phyloP scores from a whole-genome alignment of 2,888 invertebrate genomes.

The Orchesellides sinensis region DNA sequence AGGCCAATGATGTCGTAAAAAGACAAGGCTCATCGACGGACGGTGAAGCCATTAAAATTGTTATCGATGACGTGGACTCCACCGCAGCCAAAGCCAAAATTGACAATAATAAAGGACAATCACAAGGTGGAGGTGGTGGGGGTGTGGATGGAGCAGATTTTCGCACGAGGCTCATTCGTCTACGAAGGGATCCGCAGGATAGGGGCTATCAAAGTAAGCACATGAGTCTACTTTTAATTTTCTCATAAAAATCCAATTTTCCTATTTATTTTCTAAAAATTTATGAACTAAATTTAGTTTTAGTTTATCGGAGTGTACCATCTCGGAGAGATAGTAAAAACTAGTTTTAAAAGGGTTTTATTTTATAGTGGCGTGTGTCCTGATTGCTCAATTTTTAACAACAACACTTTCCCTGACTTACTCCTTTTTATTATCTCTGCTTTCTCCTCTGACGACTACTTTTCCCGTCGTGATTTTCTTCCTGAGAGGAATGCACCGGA shows the following conservation, averaged over 20 bases:
- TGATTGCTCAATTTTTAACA: too few species aligned
- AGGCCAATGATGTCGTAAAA: constrained; percentile 65
- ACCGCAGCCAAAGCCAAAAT: constrained; percentile 78
- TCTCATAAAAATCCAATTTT: background rate
- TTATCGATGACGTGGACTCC: constrained; percentile 94
- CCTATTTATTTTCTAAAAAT: too few species aligned
- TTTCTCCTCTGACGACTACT: background rate
- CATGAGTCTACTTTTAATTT: too few species aligned
- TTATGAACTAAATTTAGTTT: too few species aligned
- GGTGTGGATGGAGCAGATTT: constrained; percentile 55
- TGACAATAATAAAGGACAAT: constrained; percentile 74
- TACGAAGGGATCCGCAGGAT: constrained; percentile 74
- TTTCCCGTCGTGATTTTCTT: background rate
- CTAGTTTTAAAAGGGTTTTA: too few species aligned
- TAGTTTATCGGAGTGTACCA: too few species aligned
- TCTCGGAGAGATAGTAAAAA: too few species aligned
- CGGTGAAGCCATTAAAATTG: constrained; percentile 94
- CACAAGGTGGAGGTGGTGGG: constrained; percentile 45
- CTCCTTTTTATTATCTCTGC: background rate
- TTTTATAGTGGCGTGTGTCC: too few species aligned
- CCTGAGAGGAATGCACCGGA: background rate
- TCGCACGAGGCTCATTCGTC: constrained; percentile 71
- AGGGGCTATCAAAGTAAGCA: constrained; percentile 74
- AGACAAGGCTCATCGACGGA: constrained; percentile 89
- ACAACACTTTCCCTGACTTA: too few species aligned